Percentiles rank a stretch among this genome's conserved stretches.
These are phyloP conservation scores for Panthera leo DNA, from an alignment of 2,113 vertebrate species.

Conservation along the genomic window DNA sequence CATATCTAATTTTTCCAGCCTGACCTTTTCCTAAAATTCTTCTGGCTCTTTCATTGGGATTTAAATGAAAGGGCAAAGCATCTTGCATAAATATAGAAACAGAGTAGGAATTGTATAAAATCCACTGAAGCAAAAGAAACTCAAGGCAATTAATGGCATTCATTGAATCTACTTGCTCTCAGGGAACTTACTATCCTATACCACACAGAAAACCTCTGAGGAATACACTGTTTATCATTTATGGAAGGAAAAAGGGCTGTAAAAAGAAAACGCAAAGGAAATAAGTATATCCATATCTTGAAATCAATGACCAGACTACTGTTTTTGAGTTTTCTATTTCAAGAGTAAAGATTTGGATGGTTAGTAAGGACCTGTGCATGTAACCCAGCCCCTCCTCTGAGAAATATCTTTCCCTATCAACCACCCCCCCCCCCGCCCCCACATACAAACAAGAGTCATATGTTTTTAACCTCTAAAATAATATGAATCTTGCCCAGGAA, in stretches of 20 bases:
- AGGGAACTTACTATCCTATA: conserved; percentile 47
- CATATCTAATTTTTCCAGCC: conserved; percentile 67
- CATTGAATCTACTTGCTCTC: conserved; percentile 48
- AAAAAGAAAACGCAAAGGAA: conserved; percentile 22
- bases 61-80: conserved; percentile 77
- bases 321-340: background rate
- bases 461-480: background rate
- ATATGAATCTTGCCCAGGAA: background rate
- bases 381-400: background rate
- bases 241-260: background rate
- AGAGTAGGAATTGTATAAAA: conserved; percentile 60
- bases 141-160: background rate
- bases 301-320: background rate
- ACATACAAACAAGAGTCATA: background rate
- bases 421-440: background rate
- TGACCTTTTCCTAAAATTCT: conserved; percentile 77
- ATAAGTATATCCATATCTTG: background rate
- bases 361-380: background rate
- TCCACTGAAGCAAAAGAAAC: conserved; percentile 51
- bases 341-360: background rate
- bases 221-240: background rate
- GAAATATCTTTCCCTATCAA: background rate
- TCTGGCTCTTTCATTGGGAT: conserved; percentile 66
- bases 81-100: conserved; percentile 58
- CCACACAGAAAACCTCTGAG: background rate